These are phyloP conservation scores for Azemiops feae DNA, from an alignment of 2,113 vertebrate genomes.

Conservation along the genomic window DNA sequence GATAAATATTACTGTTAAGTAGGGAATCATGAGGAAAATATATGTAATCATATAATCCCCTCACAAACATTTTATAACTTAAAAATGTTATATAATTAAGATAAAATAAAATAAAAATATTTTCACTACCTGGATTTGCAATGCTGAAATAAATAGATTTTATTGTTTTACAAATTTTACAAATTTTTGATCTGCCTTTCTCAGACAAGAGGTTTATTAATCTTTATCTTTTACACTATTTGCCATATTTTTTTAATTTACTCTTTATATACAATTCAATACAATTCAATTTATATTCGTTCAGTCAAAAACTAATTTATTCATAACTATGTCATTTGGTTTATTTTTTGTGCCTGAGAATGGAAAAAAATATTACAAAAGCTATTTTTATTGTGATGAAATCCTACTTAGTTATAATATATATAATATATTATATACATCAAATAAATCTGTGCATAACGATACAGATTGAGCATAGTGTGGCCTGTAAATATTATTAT, in stretches of 20 bases:
- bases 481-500: neutral
- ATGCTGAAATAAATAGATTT: neutral
- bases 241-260: neutral
- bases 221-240: neutral
- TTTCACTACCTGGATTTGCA: neutral
- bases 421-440: neutral
- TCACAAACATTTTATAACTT: neutral
- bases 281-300: neutral
- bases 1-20: neutral
- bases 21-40: neutral
- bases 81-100: neutral
- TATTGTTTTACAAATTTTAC: neutral
- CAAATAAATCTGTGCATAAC: neutral
- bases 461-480: neutral
- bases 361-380: neutral
- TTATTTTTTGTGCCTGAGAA: neutral
- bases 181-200: neutral
- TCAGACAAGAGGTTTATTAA: neutral
- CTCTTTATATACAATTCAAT: neutral
- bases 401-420: neutral
- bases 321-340: neutral
- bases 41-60: neutral
- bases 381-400: neutral
- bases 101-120: neutral
- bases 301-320: neutral